Conservation (phyloP, 2,113 vertebrate species). For the Peromyscus californicus region DNA sequence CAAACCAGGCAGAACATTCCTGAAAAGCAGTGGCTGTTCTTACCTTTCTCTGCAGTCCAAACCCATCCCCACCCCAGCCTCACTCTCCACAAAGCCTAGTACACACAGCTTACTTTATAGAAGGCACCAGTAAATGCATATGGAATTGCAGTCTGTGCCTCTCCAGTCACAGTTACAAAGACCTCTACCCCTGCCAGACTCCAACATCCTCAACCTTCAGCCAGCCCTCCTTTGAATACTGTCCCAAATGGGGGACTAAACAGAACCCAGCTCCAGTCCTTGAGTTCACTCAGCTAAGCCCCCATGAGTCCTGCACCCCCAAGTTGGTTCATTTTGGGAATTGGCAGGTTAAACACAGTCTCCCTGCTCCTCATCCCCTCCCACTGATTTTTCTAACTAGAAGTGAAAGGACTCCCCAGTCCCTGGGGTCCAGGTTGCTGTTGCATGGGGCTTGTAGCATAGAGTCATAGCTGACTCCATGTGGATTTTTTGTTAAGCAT, state of each 20-base stretch:
- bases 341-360: neutral
- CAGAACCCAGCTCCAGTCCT: neutral
- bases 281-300: neutral
- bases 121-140: neutral
- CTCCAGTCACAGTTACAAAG: neutral
- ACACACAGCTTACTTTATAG: neutral
- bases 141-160: neutral
- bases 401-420: neutral
- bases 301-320: neutral
- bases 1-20: neutral
- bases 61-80: neutral
- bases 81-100: neutral
- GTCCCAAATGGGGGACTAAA: neutral
- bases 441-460: fast-evolving
- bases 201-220: neutral
- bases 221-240: neutral
- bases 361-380: neutral
- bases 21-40: neutral
- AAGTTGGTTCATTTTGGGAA: neutral
- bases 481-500: neutral
- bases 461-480: neutral
- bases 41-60: neutral
- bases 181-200: neutral
- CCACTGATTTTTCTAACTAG: neutral
- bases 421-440: neutral